Conservation (phyloP, 2,888 invertebrate genomes). For the Entomobrya proxima region DNA sequence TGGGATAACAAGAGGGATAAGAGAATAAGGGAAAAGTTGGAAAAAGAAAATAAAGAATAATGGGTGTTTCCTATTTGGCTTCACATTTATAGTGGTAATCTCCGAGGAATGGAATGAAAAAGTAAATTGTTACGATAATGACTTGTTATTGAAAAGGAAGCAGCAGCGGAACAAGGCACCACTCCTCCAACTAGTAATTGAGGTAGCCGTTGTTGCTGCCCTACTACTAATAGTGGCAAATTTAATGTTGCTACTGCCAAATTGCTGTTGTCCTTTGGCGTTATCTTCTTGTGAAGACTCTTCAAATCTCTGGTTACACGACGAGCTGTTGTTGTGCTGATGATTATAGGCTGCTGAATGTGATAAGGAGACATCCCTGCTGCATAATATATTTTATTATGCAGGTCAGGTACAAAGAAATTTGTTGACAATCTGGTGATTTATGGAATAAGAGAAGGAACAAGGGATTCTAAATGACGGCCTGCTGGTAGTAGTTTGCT, state of each 20-base stretch:
- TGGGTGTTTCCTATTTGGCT: neutral
- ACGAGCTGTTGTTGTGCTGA: neutral
- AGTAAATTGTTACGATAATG: neutral
- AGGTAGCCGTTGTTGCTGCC: too few relatives aligned
- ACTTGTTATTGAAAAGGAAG: too few relatives aligned
- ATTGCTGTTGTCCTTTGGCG: neutral
- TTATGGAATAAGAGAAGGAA: neutral
- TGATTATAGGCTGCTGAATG: neutral
- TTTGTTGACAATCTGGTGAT: constrained; percentile 29
- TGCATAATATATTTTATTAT: constrained; percentile 39
- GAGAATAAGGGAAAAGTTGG: neutral
- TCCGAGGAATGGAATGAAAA: neutral
- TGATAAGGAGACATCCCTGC: constrained; percentile 48
- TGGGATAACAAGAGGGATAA: neutral
- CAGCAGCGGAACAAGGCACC: too few relatives aligned
- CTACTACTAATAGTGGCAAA: too few relatives aligned
- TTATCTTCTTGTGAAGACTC: neutral
- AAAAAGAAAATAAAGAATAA: constrained; percentile 18
- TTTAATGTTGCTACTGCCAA: too few relatives aligned
- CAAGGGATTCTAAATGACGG: neutral
- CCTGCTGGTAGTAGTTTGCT: neutral
- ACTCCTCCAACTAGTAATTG: too few relatives aligned
- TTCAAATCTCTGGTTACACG: neutral
- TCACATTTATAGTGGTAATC: constrained; percentile 27
- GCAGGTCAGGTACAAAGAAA: constrained; percentile 2